Evolutionary conservation across 35 echinoderm and acorn worm genomes (phyloP).

Genomic region (Heliocidaris tuberculata): DNA sequence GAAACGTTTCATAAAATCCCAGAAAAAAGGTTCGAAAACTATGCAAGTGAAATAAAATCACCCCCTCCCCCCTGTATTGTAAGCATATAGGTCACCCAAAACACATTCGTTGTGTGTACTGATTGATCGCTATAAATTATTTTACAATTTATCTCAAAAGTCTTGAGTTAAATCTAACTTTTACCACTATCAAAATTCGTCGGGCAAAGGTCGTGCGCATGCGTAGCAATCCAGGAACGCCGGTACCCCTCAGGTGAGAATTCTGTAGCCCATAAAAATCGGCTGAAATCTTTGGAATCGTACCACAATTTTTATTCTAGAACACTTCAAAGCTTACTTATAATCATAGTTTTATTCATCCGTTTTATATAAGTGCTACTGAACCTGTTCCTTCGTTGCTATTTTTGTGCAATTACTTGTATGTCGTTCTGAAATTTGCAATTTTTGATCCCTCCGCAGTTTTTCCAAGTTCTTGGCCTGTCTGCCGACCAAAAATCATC

Average conservation of each 20-base stretch:
- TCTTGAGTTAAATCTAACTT: neutral
- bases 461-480: constrained; percentile 57
- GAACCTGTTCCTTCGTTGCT: neutral
- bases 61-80: too few species aligned
- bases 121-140: too few species aligned
- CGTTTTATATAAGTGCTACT: neutral
- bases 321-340: neutral
- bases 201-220: constrained; percentile 29
- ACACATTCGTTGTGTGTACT: too few species aligned
- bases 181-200: neutral
- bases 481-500: constrained; percentile 54
- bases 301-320: neutral
- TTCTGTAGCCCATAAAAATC: neutral
- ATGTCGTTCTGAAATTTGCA: neutral
- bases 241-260: constrained; percentile 25
- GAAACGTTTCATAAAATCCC: too few species aligned
- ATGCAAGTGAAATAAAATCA: too few species aligned
- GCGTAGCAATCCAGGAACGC: constrained; percentile 36
- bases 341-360: neutral
- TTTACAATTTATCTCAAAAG: neutral
- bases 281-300: constrained; percentile 19
- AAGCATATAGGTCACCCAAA: too few species aligned
- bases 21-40: too few species aligned
- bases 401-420: neutral
- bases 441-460: constrained; percentile 27